A percentile compares a stretch with the other conserved stretches of the same genome.
These are phyloP conservation scores for Cerastis rubricosa DNA, from an alignment of 2,888 invertebrate species.

Conservation along the genomic window DNA sequence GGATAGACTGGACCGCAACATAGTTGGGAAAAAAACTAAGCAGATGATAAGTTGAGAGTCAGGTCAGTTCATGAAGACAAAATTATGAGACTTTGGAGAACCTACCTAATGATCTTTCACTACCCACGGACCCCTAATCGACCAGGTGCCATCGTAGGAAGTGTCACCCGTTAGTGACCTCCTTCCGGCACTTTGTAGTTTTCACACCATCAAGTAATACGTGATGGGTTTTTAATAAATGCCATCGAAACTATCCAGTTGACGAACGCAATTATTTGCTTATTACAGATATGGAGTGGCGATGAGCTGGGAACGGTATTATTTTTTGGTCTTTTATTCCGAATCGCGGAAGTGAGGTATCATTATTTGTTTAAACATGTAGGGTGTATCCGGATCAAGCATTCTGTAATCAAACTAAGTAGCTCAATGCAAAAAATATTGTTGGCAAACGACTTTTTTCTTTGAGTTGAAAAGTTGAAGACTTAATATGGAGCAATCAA, in stretches of 20 bases:
- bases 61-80: not conserved
- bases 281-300: slow-evolving; percentile 62
- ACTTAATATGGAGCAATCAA: no score
- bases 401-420: no score
- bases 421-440: no score
- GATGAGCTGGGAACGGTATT: slow-evolving; percentile 60
- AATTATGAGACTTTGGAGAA: not conserved
- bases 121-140: slow-evolving; percentile 62
- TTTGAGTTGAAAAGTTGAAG: no score
- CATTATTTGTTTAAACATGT: not conserved
- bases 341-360: slow-evolving; percentile 10
- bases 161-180: slow-evolving; percentile 75
- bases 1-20: no score
- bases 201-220: slow-evolving; percentile 71
- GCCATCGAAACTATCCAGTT: slow-evolving; percentile 48
- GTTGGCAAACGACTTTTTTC: no score
- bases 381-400: no score
- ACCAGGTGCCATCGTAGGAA: slow-evolving; percentile 76
- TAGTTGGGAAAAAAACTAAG: no score
- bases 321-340: slow-evolving; percentile 35
- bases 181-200: slow-evolving; percentile 71
- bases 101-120: not conserved
- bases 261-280: slow-evolving; percentile 58
- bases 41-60: not conserved
- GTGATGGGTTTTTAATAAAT: slow-evolving; percentile 78